Conservation (phyloP, 2,113 vertebrate genomes). For the Climacteris rufus region DNA sequence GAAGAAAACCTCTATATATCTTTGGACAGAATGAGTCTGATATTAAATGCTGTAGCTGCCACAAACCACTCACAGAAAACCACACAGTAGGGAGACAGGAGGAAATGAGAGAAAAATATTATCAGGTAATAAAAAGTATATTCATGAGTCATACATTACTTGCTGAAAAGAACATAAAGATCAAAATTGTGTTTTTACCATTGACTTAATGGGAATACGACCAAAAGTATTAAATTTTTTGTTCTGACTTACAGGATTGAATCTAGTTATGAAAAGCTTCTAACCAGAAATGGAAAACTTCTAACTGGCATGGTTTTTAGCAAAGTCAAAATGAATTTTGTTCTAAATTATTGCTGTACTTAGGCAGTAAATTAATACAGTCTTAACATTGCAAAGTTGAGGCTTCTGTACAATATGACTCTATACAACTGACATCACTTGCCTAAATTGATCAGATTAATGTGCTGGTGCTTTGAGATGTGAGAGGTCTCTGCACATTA, state of each 20-base stretch:
- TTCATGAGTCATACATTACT: not conserved
- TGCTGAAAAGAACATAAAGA: conserved; percentile 3
- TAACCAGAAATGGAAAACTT: not conserved
- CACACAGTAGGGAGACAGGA: not conserved
- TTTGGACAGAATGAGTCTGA: not conserved
- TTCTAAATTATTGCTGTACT: not conserved
- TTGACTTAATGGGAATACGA: not conserved
- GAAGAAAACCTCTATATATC: not conserved
- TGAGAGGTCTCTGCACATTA: not conserved
- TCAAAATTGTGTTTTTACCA: not conserved
- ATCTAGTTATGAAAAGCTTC: not conserved
- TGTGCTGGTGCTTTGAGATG: conserved; percentile 21
- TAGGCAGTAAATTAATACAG: not conserved
- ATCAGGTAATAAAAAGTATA: conserved; percentile 1
- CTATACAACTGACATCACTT: not conserved
- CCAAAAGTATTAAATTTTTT: not conserved
- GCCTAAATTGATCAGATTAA: conserved; percentile 27
- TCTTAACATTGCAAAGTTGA: not conserved
- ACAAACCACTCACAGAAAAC: not conserved
- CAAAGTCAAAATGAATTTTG: not conserved
- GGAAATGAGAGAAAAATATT: not conserved
- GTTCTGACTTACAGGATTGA: not conserved
- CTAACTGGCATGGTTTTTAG: not conserved
- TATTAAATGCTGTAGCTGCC: not conserved
- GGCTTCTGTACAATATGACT: not conserved